A percentile compares a stretch with the other conserved stretches of the same genome.
phyloP scores from a whole-genome alignment of 2,888 invertebrate genomes.

The Rotaria socialis region DNA sequence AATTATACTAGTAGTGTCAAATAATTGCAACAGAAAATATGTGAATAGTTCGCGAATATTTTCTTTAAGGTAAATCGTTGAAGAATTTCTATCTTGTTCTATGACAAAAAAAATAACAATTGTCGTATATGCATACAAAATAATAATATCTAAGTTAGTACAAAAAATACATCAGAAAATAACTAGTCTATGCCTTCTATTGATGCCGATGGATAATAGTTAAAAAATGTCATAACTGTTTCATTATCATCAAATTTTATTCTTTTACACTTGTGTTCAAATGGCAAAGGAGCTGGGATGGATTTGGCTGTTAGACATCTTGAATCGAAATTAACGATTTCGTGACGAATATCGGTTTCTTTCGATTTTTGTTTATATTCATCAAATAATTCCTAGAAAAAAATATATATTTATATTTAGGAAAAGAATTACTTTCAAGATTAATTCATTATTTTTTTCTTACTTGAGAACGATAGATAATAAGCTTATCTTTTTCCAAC shows the following conservation, averaged over 20 bases:
- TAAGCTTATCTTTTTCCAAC: conserved; percentile 24
- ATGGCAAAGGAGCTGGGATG: not conserved
- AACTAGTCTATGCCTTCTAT: not conserved
- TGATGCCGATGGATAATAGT: not conserved
- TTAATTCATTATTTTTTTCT: not conserved
- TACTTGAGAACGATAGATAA: conserved; percentile 28
- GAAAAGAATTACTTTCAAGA: not conserved
- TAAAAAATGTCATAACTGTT: not conserved
- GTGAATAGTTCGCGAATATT: no score
- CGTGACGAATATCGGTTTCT: not conserved
- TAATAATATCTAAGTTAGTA: not conserved
- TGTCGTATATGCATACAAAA: not conserved
- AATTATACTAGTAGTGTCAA: no score
- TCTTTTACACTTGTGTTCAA: not conserved
- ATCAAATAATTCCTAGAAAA: conserved; percentile 8
- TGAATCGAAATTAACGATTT: not conserved
- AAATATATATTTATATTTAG: no score
- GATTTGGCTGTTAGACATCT: not conserved
- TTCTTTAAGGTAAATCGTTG: no score
- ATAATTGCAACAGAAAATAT: no score
- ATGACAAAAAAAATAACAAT: no score
- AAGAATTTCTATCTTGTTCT: no score
- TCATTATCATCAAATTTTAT: not conserved
- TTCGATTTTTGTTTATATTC: conserved; percentile 9
- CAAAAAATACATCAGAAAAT: not conserved